phyloP scores from a whole-genome alignment of 1,140 invertebrate genomes.

The Leptinotarsa undecemlineata region DNA sequence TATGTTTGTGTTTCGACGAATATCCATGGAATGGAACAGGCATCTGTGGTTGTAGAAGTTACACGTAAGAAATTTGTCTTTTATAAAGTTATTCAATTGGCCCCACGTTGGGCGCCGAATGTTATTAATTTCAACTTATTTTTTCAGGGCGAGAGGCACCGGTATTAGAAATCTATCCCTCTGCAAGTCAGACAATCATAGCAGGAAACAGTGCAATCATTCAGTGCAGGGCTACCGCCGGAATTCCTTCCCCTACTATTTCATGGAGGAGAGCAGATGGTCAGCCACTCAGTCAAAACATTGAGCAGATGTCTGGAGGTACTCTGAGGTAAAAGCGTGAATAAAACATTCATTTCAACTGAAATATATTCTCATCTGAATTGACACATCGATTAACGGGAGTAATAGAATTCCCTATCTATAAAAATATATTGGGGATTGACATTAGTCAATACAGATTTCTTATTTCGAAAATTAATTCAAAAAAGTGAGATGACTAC shows the following conservation, averaged over 20 bases:
- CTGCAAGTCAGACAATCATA: slow-evolving; percentile 63
- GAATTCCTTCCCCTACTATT: slow-evolving; percentile 76
- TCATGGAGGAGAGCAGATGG: slow-evolving; percentile 77
- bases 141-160: slow-evolving; percentile 77
- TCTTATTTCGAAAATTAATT: too few relatives aligned
- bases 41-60: slow-evolving; percentile 79
- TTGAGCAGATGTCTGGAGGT: slow-evolving; percentile 69
- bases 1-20: slow-evolving; percentile 76
- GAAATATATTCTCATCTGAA: too few relatives aligned
- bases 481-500: too few relatives aligned
- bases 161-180: slow-evolving; percentile 76
- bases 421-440: too few relatives aligned
- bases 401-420: too few relatives aligned
- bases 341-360: too few relatives aligned
- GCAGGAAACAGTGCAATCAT: slow-evolving; percentile 73
- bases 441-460: too few relatives aligned
- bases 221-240: slow-evolving; percentile 75
- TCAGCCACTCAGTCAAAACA: slow-evolving; percentile 64
- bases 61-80: slow-evolving; percentile 68
- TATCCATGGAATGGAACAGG: slow-evolving; percentile 60
- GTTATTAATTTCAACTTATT: neutral
- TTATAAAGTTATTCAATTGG: neutral
- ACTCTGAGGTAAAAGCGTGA: slow-evolving; percentile 64
- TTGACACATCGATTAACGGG: too few relatives aligned
- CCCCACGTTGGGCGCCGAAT: neutral